A percentile compares a stretch with the other conserved stretches of the same genome.
Conservation (phyloP, 2,113 vertebrate species). For the Lipophrys pholis region DNA sequence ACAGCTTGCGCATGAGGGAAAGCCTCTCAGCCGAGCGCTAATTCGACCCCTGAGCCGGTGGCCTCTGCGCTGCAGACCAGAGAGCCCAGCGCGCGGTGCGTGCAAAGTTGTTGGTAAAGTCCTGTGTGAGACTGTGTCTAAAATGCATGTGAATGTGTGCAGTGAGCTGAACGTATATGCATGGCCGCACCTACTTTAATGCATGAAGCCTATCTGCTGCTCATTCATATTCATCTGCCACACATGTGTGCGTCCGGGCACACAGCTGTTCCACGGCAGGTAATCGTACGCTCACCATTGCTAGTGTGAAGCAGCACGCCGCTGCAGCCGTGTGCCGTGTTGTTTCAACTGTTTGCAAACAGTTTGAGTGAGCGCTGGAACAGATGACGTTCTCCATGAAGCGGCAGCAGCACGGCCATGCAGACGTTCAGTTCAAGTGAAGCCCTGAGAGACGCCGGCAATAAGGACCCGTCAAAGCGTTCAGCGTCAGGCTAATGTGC, state of each 20-base stretch:
- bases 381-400: slow-evolving; percentile 16
- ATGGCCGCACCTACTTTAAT: slow-evolving; percentile 61
- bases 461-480: slow-evolving; percentile 42
- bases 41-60: not conserved
- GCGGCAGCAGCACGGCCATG: not conserved
- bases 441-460: slow-evolving; percentile 37
- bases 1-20: not conserved
- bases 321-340: slow-evolving; percentile 7
- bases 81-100: slow-evolving; percentile 34
- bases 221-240: slow-evolving; percentile 71
- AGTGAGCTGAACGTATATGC: slow-evolving; percentile 64
- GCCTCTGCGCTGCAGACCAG: not conserved
- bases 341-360: slow-evolving; percentile 59
- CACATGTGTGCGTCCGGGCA: slow-evolving; percentile 36
- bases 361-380: slow-evolving; percentile 8
- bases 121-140: slow-evolving; percentile 40
- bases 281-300: slow-evolving; percentile 3
- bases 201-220: slow-evolving; percentile 52
- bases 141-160: slow-evolving; percentile 64
- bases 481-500: slow-evolving; percentile 27
- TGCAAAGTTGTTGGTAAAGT: slow-evolving; percentile 49
- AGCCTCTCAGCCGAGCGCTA: slow-evolving; percentile 7
- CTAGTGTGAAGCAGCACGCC: slow-evolving; percentile 10
- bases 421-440: slow-evolving; percentile 17
- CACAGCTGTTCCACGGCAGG: slow-evolving; percentile 50